Evolutionary conservation across 2,888 invertebrate species (phyloP).

Genomic region (Mechanitis messenoides): DNA sequence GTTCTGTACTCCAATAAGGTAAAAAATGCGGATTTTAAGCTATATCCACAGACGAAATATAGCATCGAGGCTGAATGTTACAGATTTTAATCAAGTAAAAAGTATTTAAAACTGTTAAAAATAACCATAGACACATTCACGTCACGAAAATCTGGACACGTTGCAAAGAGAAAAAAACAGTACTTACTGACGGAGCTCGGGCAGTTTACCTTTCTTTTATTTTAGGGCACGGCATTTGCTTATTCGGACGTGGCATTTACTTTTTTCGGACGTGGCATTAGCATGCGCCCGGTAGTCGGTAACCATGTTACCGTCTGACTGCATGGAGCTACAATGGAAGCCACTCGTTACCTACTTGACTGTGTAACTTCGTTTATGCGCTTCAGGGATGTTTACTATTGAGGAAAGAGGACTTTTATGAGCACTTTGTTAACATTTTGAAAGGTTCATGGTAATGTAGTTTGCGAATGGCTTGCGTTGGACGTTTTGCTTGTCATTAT

Average conservation of each 20-base stretch:
- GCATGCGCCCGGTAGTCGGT: slow-evolving; percentile 62
- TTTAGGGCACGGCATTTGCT: slow-evolving; percentile 25
- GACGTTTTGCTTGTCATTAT: slow-evolving; percentile 6
- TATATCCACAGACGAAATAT: no score
- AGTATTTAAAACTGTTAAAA: slow-evolving; percentile 11
- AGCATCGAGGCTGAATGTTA: background rate
- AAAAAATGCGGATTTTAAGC: no score
- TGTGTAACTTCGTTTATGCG: slow-evolving; percentile 73
- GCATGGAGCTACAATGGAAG: slow-evolving; percentile 53
- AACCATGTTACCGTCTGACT: slow-evolving; percentile 58
- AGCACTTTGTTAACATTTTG: slow-evolving; percentile 25
- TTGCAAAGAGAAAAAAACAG: slow-evolving; percentile 26
- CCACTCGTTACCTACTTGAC: slow-evolving; percentile 75
- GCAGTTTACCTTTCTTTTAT: slow-evolving; percentile 39
- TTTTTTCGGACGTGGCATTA: slow-evolving; percentile 51
- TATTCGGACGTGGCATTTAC: slow-evolving; percentile 12
- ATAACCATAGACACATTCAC: background rate
- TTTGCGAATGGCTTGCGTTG: slow-evolving; percentile 12
- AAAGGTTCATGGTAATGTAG: slow-evolving; percentile 16
- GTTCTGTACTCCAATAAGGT: no score
- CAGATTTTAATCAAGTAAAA: slow-evolving; percentile 9
- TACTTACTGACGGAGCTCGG: slow-evolving; percentile 29
- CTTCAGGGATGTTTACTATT: slow-evolving; percentile 35
- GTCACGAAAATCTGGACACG: slow-evolving; percentile 25
- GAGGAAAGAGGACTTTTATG: slow-evolving; percentile 34